phyloP scores from a whole-genome alignment of 2,888 invertebrate genomes.

The Papilio demoleus region DNA sequence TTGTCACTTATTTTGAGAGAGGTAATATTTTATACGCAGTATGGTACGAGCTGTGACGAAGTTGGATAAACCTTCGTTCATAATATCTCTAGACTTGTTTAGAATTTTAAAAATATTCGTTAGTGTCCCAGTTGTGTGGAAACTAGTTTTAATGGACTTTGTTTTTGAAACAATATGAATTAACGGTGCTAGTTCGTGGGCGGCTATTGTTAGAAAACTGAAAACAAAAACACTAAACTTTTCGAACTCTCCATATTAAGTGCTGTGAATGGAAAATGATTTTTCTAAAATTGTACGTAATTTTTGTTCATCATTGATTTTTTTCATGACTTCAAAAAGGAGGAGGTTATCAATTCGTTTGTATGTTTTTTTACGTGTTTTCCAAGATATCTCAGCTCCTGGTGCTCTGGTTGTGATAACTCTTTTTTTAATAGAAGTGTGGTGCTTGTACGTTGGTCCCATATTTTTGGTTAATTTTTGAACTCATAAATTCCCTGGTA shows the following conservation, averaged over 20 bases:
- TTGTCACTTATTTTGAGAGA: too few species aligned
- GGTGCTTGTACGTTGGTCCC: too few species aligned
- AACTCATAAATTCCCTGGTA: too few species aligned
- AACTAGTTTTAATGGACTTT: constrained; percentile 15
- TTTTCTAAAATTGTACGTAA: not conserved
- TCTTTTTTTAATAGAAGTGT: too few species aligned
- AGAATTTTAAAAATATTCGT: not conserved
- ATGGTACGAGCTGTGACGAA: not conserved
- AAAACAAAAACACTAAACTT: not conserved
- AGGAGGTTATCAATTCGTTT: too few species aligned
- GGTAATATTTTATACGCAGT: too few species aligned
- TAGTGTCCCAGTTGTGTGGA: constrained; percentile 5
- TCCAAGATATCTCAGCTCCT: too few species aligned
- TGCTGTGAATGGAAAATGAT: constrained; percentile 5
- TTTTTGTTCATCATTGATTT: not conserved
- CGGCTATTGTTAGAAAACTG: constrained; percentile 8
- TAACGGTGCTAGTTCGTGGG: not conserved
- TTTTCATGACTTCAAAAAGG: too few species aligned
- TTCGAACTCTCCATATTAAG: not conserved
- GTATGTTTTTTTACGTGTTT: too few species aligned
- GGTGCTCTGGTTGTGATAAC: too few species aligned
- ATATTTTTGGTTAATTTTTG: not conserved
- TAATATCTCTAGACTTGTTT: not conserved
- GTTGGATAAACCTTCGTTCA: not conserved
- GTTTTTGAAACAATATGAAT: constrained; percentile 8